Conservation (phyloP, 2,888 invertebrate genomes). For the Temnothorax unifasciatus region DNA sequence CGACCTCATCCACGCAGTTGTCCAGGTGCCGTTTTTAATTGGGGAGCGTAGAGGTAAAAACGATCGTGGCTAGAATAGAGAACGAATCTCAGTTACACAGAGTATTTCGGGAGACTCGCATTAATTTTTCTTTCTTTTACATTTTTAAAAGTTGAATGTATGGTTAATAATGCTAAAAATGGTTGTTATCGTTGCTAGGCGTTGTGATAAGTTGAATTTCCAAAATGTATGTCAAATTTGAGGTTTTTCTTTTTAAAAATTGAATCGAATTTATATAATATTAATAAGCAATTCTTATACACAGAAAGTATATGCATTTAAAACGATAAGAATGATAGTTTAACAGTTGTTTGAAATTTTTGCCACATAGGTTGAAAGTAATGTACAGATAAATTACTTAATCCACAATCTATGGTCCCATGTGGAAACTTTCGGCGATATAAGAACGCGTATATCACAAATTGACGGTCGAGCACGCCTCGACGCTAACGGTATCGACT, state of each 20-base stretch:
- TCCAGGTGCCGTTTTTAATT: constrained; percentile 56
- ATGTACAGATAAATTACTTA: background rate
- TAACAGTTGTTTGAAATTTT: background rate
- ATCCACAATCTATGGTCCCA: background rate
- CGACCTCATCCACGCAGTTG: constrained; percentile 38
- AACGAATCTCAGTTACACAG: background rate
- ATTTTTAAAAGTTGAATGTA: background rate
- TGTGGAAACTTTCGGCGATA: background rate
- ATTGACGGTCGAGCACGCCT: constrained; percentile 32
- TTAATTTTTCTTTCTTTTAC: background rate
- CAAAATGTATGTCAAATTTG: background rate
- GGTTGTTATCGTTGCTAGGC: background rate
- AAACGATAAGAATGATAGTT: background rate
- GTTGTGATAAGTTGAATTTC: background rate
- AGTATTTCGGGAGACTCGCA: background rate
- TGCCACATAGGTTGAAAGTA: background rate
- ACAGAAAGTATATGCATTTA: too few relatives aligned
- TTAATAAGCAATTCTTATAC: background rate
- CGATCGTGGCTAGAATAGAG: constrained; percentile 14
- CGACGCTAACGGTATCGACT: constrained; percentile 48
- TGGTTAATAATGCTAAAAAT: background rate
- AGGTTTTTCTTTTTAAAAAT: background rate
- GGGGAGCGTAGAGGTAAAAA: constrained; percentile 22
- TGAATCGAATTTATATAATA: background rate
- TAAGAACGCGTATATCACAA: constrained; percentile 19